Evolutionary conservation across 2,888 invertebrate species (phyloP), one percentile per base, ranked within the genome.

Genomic region (Tipula unca): DNA sequence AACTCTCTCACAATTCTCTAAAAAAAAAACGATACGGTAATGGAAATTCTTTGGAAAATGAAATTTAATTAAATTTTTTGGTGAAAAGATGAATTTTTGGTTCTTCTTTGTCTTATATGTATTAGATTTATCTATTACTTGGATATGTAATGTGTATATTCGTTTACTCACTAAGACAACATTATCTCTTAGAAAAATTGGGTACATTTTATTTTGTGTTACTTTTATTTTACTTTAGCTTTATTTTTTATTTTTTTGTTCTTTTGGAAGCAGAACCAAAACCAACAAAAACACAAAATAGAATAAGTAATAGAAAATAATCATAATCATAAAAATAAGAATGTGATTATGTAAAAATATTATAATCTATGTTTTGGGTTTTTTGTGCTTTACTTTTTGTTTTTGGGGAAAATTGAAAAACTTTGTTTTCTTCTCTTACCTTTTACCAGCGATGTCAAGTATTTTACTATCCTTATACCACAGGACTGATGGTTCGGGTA

Each of bases 381-480:
- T 69, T 69, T 25, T 10, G 69, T 6, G n/a, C n/a, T n/a, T n/a
- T n/a, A n/a, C n/a, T n/a, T n/a, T n/a, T n/a, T n/a, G n/a, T 69
- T 20, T 69, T 69, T 69, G 5, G 25, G 69, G 69, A 69, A 69
- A 69, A 69, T 69, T 69, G 69, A 69, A 69, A 69, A 69, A 69
- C 69, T 69, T 69, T 25, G 13, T 69, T 69, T 25, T 25, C 0
- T 35, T n/a, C 20, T 14, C 48, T 69, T 87, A 88, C 88, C 88
- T 87, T 86, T 88, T 88, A 17, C 88, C 88, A 86, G 88, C 87
- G 69, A 88, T 87, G 86, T 88, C 88, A n/a, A 88, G 83, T 54
- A 88, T 86, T 86, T 88, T 88, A 3, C 87, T 88, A 86, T 88
- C 88, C 85, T 88, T 88, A 86, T 88, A 88, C 88, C 88, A 88